phyloP scores from a whole-genome alignment of 1,140 invertebrate genomes.

The Pygmarrhopalites habei region DNA sequence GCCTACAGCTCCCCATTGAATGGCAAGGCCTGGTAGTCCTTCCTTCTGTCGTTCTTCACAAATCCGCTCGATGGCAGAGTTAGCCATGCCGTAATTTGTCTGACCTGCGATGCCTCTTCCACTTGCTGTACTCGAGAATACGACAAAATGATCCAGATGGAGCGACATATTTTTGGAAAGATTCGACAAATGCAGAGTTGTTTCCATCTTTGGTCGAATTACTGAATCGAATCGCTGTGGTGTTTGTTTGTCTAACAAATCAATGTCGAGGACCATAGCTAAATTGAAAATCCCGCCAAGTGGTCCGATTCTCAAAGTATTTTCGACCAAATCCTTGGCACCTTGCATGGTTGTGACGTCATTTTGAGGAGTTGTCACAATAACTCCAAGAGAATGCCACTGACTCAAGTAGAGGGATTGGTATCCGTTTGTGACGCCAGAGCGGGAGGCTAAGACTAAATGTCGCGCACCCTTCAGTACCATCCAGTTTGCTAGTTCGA shows the following conservation, averaged over 20 bases:
- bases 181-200: constrained; percentile 66
- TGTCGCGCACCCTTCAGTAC: constrained; percentile 73
- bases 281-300: constrained; percentile 87
- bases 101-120: constrained; percentile 92
- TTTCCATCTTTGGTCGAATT: constrained; percentile 52
- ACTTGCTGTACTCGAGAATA: constrained; percentile 89
- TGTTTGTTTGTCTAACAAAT: constrained; percentile 79
- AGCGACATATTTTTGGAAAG: constrained; percentile 39
- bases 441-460: constrained; percentile 78
- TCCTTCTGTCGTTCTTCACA: constrained; percentile 72
- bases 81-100: constrained; percentile 90
- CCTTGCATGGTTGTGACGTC: constrained; percentile 54
- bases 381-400: constrained; percentile 62
- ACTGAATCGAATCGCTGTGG: constrained; percentile 68
- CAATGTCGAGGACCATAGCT: constrained; percentile 80
- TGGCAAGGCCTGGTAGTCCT: constrained; percentile 71
- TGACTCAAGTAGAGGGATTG: constrained; percentile 72
- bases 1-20: constrained; percentile 94
- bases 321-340: constrained; percentile 55
- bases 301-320: too few species aligned
- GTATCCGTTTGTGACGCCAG: constrained; percentile 78
- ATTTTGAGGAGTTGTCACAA: constrained; percentile 63
- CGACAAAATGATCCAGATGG: constrained; percentile 79
- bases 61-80: constrained; percentile 92
- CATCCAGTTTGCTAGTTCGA: constrained; percentile 87